Base-by-base conservation (phyloP, 2,888 invertebrate species). In the Synanthedon formicaeformis region DNA sequence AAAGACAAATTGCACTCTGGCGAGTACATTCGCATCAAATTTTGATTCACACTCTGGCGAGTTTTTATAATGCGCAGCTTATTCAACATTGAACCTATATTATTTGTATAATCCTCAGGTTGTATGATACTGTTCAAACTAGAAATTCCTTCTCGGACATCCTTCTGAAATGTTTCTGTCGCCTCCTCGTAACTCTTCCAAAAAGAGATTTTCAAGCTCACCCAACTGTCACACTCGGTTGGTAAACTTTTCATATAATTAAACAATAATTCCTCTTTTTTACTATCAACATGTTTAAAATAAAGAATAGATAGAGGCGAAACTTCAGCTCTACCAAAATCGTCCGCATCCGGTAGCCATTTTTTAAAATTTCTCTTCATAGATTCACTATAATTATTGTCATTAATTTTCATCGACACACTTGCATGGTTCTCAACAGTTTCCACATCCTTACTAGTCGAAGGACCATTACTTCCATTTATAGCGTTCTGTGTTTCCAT, bases 251-350 rank as follows among this genome's bases (percentile, higher is more conserved):
- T 74, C 6, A 78, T 60, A 55, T 73, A 79, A 13, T 81, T 75
- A 18, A 66, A 76, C 1, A 85, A 51, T 51, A 70, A 72, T 51
- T 76, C 69, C 18, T 75, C 73, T 56, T 71, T 73, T 45, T 63
- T 66, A 1, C 61, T 55, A 52, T 78, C 68, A 18, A 65, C 56
- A 1, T 71, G 54, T 11, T 65, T 60, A 23, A 61, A 52, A 12
- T 59, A 62, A 53, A 64, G 63, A 2, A 55, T 50, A 16, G 59
- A 56, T 50, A 63, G 67, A 10, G 63, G 56, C 14, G 71, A 59
- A 4, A 80, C 57, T 65, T 78, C 79, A 1, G 80, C 69, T 61
- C 69, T 73, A 1, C 83, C 86, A 52, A 86, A 86, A 57, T 84
- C 80, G 27, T 73, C 57, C 51, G 66, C 65, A 18, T 59, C 54